Evolutionary conservation across 2,113 vertebrate species (phyloP).

Genomic region (Strigops habroptila): DNA sequence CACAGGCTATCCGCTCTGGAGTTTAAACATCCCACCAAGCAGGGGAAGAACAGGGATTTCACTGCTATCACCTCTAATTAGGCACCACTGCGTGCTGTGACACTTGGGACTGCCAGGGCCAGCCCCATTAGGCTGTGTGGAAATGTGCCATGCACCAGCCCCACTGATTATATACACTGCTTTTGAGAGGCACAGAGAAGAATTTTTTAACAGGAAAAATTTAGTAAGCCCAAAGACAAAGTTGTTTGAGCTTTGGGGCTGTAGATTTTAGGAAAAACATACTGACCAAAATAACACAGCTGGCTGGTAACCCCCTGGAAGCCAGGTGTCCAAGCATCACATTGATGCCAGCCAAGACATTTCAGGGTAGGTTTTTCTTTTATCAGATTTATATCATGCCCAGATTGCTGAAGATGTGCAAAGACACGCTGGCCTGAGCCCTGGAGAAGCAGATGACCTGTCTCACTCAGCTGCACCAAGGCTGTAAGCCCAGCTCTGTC

Average conservation of each 20-base stretch:
- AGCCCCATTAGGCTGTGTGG: background rate
- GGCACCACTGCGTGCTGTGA: fast-evolving
- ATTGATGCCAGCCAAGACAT: background rate
- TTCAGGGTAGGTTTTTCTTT: background rate
- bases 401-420: background rate
- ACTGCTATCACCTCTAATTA: background rate
- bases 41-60: background rate
- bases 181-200: background rate
- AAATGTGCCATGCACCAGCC: background rate
- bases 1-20: background rate
- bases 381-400: background rate
- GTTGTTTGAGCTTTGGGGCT: background rate
- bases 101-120: background rate
- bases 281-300: background rate
- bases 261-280: background rate
- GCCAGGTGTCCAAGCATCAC: background rate
- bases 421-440: background rate
- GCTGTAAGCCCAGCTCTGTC: background rate
- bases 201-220: background rate
- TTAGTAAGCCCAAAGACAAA: background rate
- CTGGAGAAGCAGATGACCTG: background rate
- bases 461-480: fast-evolving
- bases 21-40: background rate
- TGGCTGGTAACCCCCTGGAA: background rate
- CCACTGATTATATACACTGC: background rate